A percentile compares a stretch with the other conserved stretches of the same genome.
These are phyloP conservation scores for Cuniculus paca DNA, from an alignment of 2,797 vertebrate genomes.

Conservation along the genomic window DNA sequence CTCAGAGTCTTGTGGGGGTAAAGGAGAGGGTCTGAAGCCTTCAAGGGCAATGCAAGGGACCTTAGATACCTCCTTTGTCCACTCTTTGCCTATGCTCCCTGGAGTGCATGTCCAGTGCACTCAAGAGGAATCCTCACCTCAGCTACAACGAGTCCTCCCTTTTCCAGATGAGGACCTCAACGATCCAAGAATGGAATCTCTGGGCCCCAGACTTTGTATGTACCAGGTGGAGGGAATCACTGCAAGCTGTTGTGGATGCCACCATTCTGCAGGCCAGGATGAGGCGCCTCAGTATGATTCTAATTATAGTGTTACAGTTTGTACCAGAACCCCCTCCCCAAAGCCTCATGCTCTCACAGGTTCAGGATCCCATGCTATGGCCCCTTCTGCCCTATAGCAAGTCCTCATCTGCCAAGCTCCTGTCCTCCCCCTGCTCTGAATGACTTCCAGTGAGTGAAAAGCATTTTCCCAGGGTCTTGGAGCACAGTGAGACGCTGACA, in stretches of 20 bases:
- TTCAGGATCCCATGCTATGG: background rate
- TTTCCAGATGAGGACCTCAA: background rate
- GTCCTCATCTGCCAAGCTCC: background rate
- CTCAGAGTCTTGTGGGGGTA: background rate
- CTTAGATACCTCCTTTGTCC: background rate
- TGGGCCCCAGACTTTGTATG: background rate
- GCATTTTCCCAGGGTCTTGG: background rate
- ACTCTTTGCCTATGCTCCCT: background rate
- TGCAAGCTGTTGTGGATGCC: background rate
- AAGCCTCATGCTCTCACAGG: background rate
- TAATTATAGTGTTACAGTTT: background rate
- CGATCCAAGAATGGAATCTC: background rate
- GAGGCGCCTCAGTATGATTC: background rate
- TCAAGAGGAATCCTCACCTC: background rate
- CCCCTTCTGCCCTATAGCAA: background rate
- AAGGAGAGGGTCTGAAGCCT: background rate
- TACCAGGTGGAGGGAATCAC: background rate
- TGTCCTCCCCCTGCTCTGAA: background rate
- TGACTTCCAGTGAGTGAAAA: background rate
- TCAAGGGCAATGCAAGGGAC: background rate
- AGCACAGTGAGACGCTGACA: background rate
- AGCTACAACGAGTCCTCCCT: background rate
- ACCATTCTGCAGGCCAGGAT: background rate
- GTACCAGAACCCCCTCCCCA: background rate
- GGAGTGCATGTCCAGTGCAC: background rate